Evolutionary conservation across 1,140 invertebrate genomes (phyloP).

Genomic region (Aphelinus atriplicis): DNA sequence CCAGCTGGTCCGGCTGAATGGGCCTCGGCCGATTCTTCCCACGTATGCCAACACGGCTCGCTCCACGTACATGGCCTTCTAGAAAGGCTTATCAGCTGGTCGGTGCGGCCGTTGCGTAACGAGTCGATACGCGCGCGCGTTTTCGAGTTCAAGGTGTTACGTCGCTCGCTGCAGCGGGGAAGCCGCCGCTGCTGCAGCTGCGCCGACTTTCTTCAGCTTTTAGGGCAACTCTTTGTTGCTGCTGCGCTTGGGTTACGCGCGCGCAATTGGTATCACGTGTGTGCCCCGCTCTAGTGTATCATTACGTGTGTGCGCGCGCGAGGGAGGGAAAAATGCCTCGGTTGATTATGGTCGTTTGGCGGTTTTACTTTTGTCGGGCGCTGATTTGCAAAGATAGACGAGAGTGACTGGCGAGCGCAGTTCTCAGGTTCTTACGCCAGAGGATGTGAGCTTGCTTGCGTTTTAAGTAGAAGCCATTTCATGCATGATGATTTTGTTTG

Average conservation of each 20-base stretch:
- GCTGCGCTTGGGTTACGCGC: background rate
- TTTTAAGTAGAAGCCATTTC: no score
- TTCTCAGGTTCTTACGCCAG: no score
- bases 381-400: constrained; percentile 3
- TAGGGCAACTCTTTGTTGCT: background rate
- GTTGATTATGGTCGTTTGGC: constrained; percentile 27
- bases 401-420: no score
- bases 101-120: background rate
- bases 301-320: background rate
- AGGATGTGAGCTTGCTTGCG: no score
- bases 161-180: background rate
- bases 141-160: constrained; percentile 38
- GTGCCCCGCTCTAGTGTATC: no score
- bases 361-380: constrained; percentile 14
- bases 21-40: constrained; percentile 32
- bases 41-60: constrained; percentile 18
- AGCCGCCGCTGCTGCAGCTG: background rate
- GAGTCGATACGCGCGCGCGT: background rate
- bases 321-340: background rate
- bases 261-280: background rate
- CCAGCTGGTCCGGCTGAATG: no score
- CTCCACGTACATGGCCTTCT: constrained; percentile 29
- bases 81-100: constrained; percentile 36
- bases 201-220: background rate
- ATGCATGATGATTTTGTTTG: no score